Conservation (phyloP, 2,797 vertebrate species). For the Sorex maritimensis region DNA sequence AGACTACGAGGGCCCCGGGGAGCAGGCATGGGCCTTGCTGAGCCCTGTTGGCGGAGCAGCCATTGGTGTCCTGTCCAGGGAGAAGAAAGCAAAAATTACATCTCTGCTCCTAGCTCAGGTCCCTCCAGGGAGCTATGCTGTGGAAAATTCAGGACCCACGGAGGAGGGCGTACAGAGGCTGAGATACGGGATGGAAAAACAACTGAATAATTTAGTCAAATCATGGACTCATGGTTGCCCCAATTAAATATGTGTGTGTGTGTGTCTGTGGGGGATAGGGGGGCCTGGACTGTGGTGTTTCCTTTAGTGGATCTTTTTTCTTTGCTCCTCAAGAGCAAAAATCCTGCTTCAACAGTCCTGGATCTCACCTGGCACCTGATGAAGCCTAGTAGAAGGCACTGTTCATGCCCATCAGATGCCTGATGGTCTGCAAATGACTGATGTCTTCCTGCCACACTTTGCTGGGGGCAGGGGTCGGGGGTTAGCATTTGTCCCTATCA, state of each 20-base stretch:
- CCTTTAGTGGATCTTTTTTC: too few relatives aligned
- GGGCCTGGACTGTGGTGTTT: not conserved
- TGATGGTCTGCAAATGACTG: not conserved
- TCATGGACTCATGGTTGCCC: not conserved
- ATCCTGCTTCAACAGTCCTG: not conserved
- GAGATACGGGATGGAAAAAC: not conserved
- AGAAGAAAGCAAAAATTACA: slow-evolving; percentile 13
- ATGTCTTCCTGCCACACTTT: not conserved
- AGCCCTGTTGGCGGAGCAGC: not conserved
- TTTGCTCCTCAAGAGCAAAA: slow-evolving; percentile 4
- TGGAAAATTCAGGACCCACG: not conserved
- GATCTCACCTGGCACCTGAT: not conserved
- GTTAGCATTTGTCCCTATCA: not conserved
- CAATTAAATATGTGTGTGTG: not conserved
- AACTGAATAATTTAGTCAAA: slow-evolving; percentile 47
- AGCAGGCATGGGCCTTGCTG: not conserved
- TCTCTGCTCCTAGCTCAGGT: not conserved
- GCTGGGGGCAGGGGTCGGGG: not conserved
- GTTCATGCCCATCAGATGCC: not conserved
- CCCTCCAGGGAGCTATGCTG: not conserved
- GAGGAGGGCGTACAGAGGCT: not conserved
- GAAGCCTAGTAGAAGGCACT: not conserved
- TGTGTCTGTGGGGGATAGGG: not conserved
- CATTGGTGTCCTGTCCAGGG: not conserved
- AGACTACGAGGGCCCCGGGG: accelerated